phyloP scores from a whole-genome alignment of 2,797 vertebrate genomes.

The Dendrocincla fuliginosa region DNA sequence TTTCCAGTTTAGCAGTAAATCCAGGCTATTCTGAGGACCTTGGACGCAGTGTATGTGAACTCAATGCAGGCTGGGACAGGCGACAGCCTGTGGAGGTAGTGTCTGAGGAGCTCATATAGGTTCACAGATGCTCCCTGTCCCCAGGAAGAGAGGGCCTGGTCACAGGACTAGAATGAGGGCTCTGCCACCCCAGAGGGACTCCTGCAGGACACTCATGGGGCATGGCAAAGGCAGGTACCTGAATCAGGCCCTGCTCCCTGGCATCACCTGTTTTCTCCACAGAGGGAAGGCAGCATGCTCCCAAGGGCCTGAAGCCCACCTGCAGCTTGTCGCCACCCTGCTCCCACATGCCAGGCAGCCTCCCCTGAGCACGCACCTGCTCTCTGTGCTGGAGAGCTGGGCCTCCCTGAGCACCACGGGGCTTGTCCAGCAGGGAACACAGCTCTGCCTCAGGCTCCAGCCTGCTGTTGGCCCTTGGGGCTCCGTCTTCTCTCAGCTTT shows the following conservation, averaged over 20 bases:
- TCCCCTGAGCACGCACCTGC: not conserved
- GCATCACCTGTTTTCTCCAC: not conserved
- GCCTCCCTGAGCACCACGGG: too few relatives aligned
- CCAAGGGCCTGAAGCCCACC: not conserved
- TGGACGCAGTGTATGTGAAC: not conserved
- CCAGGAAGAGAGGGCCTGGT: not conserved
- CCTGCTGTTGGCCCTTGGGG: not conserved
- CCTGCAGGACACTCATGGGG: not conserved
- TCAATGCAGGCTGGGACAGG: not conserved
- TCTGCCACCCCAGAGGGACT: not conserved
- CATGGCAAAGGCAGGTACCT: not conserved
- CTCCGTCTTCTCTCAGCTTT: not conserved
- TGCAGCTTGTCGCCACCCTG: not conserved
- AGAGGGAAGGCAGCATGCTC: rapidly evolving
- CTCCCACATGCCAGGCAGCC: not conserved
- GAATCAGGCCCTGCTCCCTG: not conserved
- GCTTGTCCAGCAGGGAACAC: not conserved
- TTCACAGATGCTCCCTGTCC: not conserved
- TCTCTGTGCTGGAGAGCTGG: not conserved
- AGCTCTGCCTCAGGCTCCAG: not conserved
- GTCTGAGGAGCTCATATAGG: not conserved
- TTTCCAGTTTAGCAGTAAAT: not conserved
- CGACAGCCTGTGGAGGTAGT: not conserved
- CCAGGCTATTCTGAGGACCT: not conserved
- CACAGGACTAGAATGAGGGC: not conserved